Conservation (phyloP, 2,113 vertebrate genomes). For the Delphinus delphis region DNA sequence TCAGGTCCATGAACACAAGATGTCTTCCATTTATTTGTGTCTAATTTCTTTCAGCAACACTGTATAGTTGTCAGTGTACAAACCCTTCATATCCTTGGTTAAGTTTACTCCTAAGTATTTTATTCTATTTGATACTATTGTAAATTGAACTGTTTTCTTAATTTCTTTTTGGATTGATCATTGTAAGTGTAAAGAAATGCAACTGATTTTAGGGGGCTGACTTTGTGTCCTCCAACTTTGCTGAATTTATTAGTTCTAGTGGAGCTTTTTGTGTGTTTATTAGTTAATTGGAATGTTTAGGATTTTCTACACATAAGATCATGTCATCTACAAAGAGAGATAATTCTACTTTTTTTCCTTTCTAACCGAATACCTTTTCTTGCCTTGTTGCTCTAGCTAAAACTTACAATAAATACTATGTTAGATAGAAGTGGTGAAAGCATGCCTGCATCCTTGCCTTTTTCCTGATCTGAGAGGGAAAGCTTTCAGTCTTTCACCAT, state of each 20-base stretch:
- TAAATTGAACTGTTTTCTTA: background rate
- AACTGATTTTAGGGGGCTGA: background rate
- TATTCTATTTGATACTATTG: background rate
- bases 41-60: background rate
- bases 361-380: background rate
- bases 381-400: background rate
- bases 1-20: background rate
- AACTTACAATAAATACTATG: background rate
- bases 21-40: background rate
- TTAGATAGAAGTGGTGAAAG: background rate
- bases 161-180: background rate
- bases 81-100: background rate
- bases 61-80: background rate
- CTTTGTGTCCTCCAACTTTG: background rate
- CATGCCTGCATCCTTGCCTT: background rate
- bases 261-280: background rate
- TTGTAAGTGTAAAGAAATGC: background rate
- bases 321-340: background rate
- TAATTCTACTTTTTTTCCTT: background rate
- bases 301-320: background rate
- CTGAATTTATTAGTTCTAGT: background rate
- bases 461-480: background rate
- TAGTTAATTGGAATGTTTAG: background rate
- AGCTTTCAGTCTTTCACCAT: background rate
- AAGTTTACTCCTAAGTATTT: slow-evolving; percentile 22